These are phyloP conservation scores for Catharus fuscescens DNA, from an alignment of 2,113 vertebrate species.

Conservation along the genomic window DNA sequence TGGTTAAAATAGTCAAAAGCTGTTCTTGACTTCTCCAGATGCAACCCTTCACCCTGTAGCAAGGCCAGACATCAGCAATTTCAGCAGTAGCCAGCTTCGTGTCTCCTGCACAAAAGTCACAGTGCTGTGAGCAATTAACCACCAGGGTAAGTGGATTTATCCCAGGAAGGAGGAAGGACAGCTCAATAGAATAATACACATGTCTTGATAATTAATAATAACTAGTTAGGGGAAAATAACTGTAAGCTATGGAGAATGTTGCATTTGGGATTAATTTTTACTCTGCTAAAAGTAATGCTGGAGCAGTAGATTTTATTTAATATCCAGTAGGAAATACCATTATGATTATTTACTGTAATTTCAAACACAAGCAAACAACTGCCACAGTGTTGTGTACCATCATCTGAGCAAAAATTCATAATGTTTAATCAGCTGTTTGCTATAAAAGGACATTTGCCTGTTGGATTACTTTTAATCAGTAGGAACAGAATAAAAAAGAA, in stretches of 20 bases:
- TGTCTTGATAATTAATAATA: background rate
- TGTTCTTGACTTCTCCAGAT: background rate
- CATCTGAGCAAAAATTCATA: background rate
- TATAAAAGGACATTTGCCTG: background rate
- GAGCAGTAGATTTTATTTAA: background rate
- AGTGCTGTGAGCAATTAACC: background rate
- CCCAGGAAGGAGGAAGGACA: background rate
- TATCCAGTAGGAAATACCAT: background rate
- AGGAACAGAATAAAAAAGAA: background rate
- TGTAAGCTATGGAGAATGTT: background rate
- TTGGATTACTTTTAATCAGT: constrained; percentile 3
- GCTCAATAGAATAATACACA: background rate
- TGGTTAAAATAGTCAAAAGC: background rate
- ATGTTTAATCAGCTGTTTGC: background rate
- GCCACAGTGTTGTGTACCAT: background rate
- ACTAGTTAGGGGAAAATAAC: background rate
- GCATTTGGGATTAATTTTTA: background rate
- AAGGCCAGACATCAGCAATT: background rate
- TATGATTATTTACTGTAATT: constrained; percentile 19
- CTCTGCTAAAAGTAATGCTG: background rate
- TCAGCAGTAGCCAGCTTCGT: background rate
- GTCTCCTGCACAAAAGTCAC: background rate
- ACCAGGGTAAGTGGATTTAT: background rate
- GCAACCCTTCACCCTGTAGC: background rate
- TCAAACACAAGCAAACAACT: background rate